Conservation (phyloP, 2,113 vertebrate genomes). For the Symphodus melops region DNA sequence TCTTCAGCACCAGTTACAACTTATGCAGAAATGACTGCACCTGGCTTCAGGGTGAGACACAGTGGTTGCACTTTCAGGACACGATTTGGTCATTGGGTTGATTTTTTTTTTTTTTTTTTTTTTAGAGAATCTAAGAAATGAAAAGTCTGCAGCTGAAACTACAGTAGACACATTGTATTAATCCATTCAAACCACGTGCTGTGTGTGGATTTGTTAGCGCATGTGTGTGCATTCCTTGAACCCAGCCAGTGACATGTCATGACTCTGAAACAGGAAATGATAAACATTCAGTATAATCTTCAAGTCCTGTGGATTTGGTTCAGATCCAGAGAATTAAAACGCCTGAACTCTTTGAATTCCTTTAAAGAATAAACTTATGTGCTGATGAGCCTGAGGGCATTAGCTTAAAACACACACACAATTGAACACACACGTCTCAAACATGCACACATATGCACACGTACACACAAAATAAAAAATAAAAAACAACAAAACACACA, state of each 20-base stretch:
- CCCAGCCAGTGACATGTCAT: constrained; percentile 35
- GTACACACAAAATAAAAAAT: no score
- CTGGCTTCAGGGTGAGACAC: background rate
- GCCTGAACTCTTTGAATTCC: constrained; percentile 51
- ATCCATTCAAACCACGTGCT: constrained; percentile 26
- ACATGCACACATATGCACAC: no score
- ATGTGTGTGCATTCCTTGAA: constrained; percentile 42
- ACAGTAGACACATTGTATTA: constrained; percentile 21
- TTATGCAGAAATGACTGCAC: background rate
- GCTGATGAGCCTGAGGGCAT: constrained; percentile 60
- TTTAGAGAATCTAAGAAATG: constrained; percentile 25
- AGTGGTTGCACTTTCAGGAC: background rate
- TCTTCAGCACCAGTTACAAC: background rate
- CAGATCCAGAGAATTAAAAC: constrained; percentile 49
- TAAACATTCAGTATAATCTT: constrained; percentile 53
- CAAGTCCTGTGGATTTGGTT: constrained; percentile 54
- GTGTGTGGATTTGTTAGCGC: constrained; percentile 10
- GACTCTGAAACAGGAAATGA: constrained; percentile 61
- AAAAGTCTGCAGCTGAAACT: constrained; percentile 43
- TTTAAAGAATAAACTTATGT: constrained; percentile 55
- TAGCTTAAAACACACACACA: constrained; percentile 34
- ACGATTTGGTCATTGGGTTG: constrained; percentile 17
- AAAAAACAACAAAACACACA: no score
- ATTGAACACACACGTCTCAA: background rate
- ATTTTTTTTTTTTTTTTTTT: no score